phyloP scores from a whole-genome alignment of 2,888 invertebrate species.

The Rhingia campestris region DNA sequence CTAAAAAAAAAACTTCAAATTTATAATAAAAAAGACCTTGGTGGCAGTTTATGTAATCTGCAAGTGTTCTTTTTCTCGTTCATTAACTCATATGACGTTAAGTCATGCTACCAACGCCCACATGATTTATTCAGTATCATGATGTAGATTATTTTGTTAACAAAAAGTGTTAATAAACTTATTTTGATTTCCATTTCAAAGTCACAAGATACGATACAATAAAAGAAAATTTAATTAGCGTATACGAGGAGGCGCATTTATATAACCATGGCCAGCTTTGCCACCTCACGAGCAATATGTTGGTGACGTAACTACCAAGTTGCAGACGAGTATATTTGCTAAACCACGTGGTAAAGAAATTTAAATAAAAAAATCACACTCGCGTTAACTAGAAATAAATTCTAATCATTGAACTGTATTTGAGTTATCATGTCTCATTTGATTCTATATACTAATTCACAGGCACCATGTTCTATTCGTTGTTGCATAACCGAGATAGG shows the following conservation, averaged over 20 bases:
- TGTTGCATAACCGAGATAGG: constrained; percentile 57
- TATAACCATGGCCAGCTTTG: constrained; percentile 41
- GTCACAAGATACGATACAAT: constrained; percentile 39
- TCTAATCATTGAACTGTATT: constrained; percentile 12
- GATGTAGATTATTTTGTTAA: not conserved
- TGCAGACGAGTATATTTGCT: constrained; percentile 17
- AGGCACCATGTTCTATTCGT: not conserved
- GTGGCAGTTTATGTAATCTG: constrained; percentile 37
- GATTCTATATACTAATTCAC: no score
- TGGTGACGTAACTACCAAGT: constrained; percentile 53
- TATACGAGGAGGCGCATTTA: constrained; percentile 33
- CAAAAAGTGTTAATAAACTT: not conserved
- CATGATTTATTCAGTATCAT: constrained; percentile 25
- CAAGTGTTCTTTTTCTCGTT: constrained; percentile 9
- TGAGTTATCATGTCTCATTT: not conserved
- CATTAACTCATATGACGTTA: constrained; percentile 22
- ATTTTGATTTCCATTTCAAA: not conserved
- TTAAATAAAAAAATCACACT: constrained; percentile 26
- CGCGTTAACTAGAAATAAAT: constrained; percentile 6
- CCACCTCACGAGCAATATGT: constrained; percentile 29
- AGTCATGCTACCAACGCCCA: constrained; percentile 30
- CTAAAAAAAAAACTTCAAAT: not conserved
- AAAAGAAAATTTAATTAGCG: constrained; percentile 49
- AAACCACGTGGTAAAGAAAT: constrained; percentile 44
- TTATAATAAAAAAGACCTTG: constrained; percentile 49